Base-by-base conservation (phyloP, 1,140 invertebrate species). In the Drosophila navojoa region DNA sequence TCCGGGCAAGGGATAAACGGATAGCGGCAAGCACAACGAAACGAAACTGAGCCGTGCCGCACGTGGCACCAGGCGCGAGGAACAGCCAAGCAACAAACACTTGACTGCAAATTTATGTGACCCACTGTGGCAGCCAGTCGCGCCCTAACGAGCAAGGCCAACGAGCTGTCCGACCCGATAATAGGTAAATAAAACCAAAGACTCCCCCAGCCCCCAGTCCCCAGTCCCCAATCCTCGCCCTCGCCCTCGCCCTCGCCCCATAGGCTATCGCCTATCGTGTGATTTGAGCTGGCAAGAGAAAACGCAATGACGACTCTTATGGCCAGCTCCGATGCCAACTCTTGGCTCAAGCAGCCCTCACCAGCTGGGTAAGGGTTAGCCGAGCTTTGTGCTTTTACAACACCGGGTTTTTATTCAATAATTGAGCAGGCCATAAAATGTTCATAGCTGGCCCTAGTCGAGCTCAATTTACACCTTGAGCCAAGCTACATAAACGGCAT, bases 1-100 rank as follows among this genome's bases (percentile, higher is more conserved):
- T 87, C 78, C 59, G 68, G 64, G 32, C 69, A 77, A 62, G 54
- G 62, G 70, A 61, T 62, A 62, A 71, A 60, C 57, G 61, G 49
- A 76, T 57, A 44, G 16, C 25, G 27, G 35, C 29, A 52, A 45
- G 49, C n/a, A 16, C 42, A 16, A 6, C 42, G 16, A 9, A 16
- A 16, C 42, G 15, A 44, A 16, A n/a, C 42, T 9, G 27, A 53
- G 55, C 66, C 44, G 35, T 22, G 59, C 47, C 19, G 71, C 55
- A 27, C 45, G 57, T 55, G 57, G 63, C 55, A 42, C 5, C 16
- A 44, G 40, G 47, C 32, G 19, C 1, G 25, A 32, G 1, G 22
- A 35, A 19, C 54, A 35, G 7, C 47, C 16, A 45, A 27, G 47
- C 49, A 69, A 47, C 9, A 55, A 13, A 54, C 32, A 19, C 52